Conservation (phyloP, 2,888 invertebrate species). For the Plagodis dolabraria region DNA sequence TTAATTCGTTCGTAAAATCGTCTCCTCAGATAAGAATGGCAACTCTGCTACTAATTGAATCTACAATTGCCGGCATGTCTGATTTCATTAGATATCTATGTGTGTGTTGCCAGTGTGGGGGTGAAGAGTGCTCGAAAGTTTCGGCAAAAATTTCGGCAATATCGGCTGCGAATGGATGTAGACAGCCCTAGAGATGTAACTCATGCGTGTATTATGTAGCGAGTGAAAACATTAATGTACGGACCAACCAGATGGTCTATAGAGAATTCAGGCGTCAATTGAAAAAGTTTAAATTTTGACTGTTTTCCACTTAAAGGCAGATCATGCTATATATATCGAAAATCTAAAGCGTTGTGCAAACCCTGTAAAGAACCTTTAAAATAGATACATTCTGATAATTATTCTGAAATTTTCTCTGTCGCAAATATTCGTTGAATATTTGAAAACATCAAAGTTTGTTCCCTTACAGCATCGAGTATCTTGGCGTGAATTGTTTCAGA, state of each 20-base stretch:
- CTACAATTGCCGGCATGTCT: conserved; percentile 83
- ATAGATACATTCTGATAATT: background rate
- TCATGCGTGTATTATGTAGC: conserved; percentile 30
- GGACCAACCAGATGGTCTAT: conserved; percentile 7
- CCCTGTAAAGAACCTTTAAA: background rate
- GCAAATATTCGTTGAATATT: background rate
- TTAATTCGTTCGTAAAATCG: conserved; percentile 85
- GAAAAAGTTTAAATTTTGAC: background rate
- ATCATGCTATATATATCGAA: no score
- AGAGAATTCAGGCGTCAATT: background rate
- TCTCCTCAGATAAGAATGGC: conserved; percentile 83
- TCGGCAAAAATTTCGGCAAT: conserved; percentile 48
- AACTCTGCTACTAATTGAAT: conserved; percentile 83
- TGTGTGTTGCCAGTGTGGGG: conserved; percentile 52
- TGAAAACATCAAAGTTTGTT: conserved; percentile 17
- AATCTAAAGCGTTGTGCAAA: no score
- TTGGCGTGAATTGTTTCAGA: conserved; percentile 75
- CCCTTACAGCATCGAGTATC: conserved; percentile 6
- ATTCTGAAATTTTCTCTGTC: background rate
- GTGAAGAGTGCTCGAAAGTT: conserved; percentile 52
- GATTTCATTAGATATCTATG: conserved; percentile 73
- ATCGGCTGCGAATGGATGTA: conserved; percentile 44
- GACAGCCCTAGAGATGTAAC: conserved; percentile 36
- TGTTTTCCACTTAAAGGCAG: no score
- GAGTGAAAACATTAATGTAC: conserved; percentile 11